Base-by-base conservation (phyloP, 2,113 vertebrate genomes). In the Isichthys henryi region DNA sequence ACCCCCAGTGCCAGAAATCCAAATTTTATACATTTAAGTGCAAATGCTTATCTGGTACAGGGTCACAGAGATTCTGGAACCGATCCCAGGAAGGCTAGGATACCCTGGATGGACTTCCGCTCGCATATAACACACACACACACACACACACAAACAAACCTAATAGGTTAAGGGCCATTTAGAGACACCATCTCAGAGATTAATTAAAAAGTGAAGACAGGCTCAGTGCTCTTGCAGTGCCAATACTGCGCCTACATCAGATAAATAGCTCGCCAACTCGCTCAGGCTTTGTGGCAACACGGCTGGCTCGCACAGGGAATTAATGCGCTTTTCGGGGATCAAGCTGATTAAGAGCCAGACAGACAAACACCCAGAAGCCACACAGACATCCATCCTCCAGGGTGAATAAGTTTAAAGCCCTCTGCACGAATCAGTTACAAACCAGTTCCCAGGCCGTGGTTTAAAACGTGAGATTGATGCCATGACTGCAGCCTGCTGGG, bases 371-470 rank as follows among this genome's bases (percentile, higher is more conserved):
- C 23, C 48, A 52, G 11, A 31, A 39, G 23, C 88, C 80, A 45
- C 56, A 89, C 15, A 48, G 56, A 21, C 58, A 49, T 84, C 50
- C 31, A 4, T 56, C 74, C 49, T 43, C 35, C n/a, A 52, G 50
- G 53, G 43, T 80, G 35, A 74, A 53, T 66, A 27, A 27, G 84
- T 58, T 35, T 35, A 19, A 62, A 39, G n/a, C 50, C 56, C 53
- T 70, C 3, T 74, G 58, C 62, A 62, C 66, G 80, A 77, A 87
- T 87, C 46, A 23, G 23, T 87, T 86, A 87, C 70, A 70, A 80
- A 53, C 17, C 66, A 53, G n/a, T 77, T 46, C 35, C 15, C n/a
- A 9, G 17, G 27, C 82, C 6, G 5, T 62, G 19, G 48, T 87
- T 52, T 87, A 52, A 87, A 52, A 56, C 70, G 49, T 27, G 62